A percentile compares a stretch with the other conserved stretches of the same genome.
These are phyloP conservation scores for Emberiza fucata DNA, from an alignment of 2,113 vertebrate species.

Conservation along the genomic window DNA sequence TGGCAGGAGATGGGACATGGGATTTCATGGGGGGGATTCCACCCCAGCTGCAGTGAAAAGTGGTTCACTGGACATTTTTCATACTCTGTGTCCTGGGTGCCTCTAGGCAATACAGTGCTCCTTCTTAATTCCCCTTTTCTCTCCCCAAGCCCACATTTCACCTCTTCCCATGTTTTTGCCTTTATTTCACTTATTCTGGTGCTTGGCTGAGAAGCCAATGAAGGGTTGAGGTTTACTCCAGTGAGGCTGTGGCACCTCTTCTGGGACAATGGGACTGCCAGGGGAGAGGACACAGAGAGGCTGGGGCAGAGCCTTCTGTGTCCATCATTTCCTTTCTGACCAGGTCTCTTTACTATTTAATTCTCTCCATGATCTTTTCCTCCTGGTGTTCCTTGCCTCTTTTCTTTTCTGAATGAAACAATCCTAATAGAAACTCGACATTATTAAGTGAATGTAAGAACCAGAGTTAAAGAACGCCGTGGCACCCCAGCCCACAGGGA, in stretches of 20 bases:
- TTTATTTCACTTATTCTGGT: background rate
- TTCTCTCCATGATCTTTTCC: accelerated
- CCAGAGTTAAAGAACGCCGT: accelerated
- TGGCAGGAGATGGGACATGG: background rate
- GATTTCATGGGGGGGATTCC: background rate
- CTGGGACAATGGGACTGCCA: background rate
- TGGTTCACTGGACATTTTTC: background rate
- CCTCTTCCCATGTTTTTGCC: background rate
- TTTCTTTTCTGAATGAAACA: background rate
- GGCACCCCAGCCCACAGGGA: background rate
- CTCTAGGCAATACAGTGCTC: background rate
- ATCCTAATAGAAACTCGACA: background rate
- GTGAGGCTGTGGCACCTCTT: background rate
- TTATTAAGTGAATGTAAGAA: background rate
- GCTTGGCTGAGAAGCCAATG: background rate
- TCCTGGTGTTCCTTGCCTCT: background rate
- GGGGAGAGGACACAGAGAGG: background rate
- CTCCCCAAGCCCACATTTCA: accelerated
- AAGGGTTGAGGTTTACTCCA: background rate
- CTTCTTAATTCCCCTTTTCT: accelerated
- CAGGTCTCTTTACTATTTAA: background rate
- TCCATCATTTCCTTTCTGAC: background rate
- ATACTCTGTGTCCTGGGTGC: accelerated
- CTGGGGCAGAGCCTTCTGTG: background rate
- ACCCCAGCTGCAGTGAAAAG: accelerated